These are phyloP conservation scores for Astropecten irregularis DNA, from an alignment of 53 echinoderm and acorn worm genomes.

Conservation along the genomic window DNA sequence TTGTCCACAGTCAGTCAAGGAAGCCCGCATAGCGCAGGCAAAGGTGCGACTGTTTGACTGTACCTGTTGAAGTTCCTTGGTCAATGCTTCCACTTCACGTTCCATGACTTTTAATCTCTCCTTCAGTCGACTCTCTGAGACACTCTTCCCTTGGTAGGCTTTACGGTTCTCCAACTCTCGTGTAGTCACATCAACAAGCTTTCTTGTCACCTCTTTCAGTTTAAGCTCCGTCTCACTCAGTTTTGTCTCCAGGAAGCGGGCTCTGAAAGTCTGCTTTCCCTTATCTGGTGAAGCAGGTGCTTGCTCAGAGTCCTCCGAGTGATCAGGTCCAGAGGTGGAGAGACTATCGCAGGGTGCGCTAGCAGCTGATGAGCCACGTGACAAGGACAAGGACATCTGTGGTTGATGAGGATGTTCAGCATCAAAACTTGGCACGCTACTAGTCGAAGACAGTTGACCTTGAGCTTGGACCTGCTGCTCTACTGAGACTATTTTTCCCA, in stretches of 20 bases:
- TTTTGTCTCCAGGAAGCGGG: slow-evolving; percentile 75
- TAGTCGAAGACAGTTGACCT: slow-evolving; percentile 54
- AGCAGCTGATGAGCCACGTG: slow-evolving; percentile 44
- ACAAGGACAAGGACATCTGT: background rate
- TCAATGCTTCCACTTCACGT: slow-evolving; percentile 72
- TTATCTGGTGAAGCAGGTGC: slow-evolving; percentile 30
- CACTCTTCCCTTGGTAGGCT: slow-evolving; percentile 84
- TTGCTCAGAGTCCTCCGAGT: slow-evolving; percentile 53
- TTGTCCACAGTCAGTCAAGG: slow-evolving; percentile 51
- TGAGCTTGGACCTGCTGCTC: slow-evolving; percentile 72
- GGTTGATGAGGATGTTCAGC: slow-evolving; percentile 37
- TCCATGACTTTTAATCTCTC: slow-evolving; percentile 78
- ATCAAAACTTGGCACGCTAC: slow-evolving; percentile 20
- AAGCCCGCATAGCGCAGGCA: slow-evolving; percentile 47
- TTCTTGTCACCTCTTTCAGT: slow-evolving; percentile 86
- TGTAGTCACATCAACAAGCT: slow-evolving; percentile 91
- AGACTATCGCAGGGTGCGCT: slow-evolving; percentile 48
- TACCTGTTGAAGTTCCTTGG: slow-evolving; percentile 86
- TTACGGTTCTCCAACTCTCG: slow-evolving; percentile 89
- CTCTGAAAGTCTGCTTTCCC: slow-evolving; percentile 44
- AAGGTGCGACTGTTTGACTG: slow-evolving; percentile 60
- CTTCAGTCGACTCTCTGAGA: slow-evolving; percentile 78
- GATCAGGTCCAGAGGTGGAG: slow-evolving; percentile 57
- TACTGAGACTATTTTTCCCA: slow-evolving; percentile 80
- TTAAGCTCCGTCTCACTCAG: slow-evolving; percentile 80